Evolutionary conservation across 2,888 invertebrate species (phyloP).

Genomic region (Desoria tigrina): DNA sequence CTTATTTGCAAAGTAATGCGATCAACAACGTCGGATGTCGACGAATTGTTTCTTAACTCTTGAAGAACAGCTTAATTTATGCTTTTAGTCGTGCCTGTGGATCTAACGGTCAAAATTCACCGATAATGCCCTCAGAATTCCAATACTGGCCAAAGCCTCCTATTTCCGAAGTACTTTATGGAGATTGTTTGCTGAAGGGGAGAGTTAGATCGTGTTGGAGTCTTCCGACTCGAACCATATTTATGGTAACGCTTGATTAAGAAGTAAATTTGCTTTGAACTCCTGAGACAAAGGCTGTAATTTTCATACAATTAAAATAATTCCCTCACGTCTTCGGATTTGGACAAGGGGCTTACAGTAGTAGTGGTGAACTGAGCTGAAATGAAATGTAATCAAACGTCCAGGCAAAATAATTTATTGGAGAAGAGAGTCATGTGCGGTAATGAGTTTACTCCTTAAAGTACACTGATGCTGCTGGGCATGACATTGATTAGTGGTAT

Average conservation of each 20-base stretch:
- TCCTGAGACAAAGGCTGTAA: slow-evolving; percentile 15
- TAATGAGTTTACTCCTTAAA: slow-evolving; percentile 11
- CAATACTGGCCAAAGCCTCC: too few species aligned
- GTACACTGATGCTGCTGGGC: slow-evolving; percentile 26
- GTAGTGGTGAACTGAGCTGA: slow-evolving; percentile 7
- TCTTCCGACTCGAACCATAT: neutral
- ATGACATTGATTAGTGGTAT: slow-evolving; percentile 33
- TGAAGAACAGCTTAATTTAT: too few species aligned
- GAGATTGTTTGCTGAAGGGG: slow-evolving; percentile 5
- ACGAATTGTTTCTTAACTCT: too few species aligned
- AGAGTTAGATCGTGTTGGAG: slow-evolving; percentile 1
- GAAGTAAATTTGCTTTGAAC: slow-evolving; percentile 3
- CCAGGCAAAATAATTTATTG: slow-evolving; percentile 27
- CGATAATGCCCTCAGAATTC: too few species aligned
- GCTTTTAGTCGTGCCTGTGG: too few species aligned
- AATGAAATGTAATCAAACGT: slow-evolving; percentile 27
- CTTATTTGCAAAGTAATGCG: too few species aligned
- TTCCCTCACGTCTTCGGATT: neutral
- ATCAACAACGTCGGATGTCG: too few species aligned
- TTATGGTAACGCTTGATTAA: slow-evolving; percentile 12
- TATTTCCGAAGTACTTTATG: too few species aligned
- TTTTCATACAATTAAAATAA: slow-evolving; percentile 26
- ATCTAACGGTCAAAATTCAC: too few species aligned
- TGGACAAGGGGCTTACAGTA: slow-evolving; percentile 10
- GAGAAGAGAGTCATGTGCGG: slow-evolving; percentile 14